Percentiles rank a stretch among this genome's conserved stretches.
phyloP scores from a whole-genome alignment of 2,888 invertebrate genomes.

The Netelia virgata region DNA sequence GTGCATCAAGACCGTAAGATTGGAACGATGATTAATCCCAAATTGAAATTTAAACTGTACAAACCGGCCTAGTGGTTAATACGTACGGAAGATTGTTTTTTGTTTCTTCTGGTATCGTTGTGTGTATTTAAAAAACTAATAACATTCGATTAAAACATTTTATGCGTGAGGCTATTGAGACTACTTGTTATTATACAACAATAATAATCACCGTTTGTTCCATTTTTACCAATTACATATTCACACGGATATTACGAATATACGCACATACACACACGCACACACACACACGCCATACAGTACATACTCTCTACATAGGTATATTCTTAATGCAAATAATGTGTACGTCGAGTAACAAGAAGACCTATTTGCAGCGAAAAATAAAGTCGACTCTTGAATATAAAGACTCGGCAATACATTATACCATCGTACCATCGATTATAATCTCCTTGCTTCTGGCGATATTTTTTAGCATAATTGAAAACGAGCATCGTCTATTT shows the following conservation, averaged over 20 bases:
- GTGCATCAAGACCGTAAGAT: conserved; percentile 88
- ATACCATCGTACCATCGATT: background rate
- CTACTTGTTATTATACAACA: background rate
- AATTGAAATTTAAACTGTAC: background rate
- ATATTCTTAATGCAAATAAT: conserved; percentile 11
- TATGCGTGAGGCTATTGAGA: conserved; percentile 28
- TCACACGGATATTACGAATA: background rate
- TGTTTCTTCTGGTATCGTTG: conserved; percentile 39
- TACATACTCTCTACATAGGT: background rate
- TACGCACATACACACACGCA: conserved; percentile 30
- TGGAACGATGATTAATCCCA: conserved; percentile 82
- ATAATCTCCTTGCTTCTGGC: background rate
- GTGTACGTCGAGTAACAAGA: background rate
- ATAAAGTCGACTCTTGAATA: conserved; percentile 51
- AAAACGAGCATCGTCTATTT: background rate
- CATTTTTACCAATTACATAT: conserved; percentile 9
- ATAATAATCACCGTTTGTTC: conserved; percentile 31
- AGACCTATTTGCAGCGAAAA: conserved; percentile 48
- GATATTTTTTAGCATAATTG: too few relatives aligned
- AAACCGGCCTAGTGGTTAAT: conserved; percentile 19
- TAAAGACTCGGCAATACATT: background rate
- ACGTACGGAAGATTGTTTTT: background rate
- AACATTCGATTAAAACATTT: conserved; percentile 64
- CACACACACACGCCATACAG: background rate
- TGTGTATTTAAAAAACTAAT: conserved; percentile 67